These are phyloP conservation scores for Catostylus mosaicus DNA, from an alignment of 30 jellyfish, hydroid and myxozoan genomes.

Conservation along the genomic window DNA sequence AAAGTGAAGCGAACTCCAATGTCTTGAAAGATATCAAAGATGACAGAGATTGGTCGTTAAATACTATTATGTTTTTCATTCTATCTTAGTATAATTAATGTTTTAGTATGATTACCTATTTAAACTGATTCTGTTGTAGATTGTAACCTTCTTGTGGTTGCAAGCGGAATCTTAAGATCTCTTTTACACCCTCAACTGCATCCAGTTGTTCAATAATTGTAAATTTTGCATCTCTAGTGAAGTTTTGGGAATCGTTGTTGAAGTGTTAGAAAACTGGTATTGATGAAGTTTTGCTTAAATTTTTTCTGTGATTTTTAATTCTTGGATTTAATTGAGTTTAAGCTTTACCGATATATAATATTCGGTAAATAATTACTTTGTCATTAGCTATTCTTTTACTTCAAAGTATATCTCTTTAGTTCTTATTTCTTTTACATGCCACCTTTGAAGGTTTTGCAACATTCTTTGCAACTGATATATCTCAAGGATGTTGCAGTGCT, in stretches of 20 bases:
- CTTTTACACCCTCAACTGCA: background rate
- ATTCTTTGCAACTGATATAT: background rate
- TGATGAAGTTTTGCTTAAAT: no score
- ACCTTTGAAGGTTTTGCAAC: background rate
- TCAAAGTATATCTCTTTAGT: background rate
- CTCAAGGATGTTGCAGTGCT: constrained; percentile 5
- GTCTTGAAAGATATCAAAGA: no score
- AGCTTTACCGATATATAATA: background rate
- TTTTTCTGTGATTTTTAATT: no score
- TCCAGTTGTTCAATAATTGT: constrained; percentile 8
- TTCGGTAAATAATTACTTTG: no score
- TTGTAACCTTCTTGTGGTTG: background rate
- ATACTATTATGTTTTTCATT: no score
- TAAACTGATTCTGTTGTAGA: no score
- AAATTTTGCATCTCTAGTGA: background rate
- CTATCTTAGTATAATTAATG: no score
- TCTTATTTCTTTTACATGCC: background rate
- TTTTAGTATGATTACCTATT: no score
- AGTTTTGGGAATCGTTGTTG: background rate
- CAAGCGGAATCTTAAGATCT: constrained; percentile 10
- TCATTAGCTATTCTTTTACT: background rate
- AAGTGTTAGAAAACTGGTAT: background rate
- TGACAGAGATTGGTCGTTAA: no score
- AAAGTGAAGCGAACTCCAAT: no score
- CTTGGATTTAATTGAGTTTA: background rate